Evolutionary conservation across 2,888 invertebrate species (phyloP).

Genomic region (Hypena proboscidalis): DNA sequence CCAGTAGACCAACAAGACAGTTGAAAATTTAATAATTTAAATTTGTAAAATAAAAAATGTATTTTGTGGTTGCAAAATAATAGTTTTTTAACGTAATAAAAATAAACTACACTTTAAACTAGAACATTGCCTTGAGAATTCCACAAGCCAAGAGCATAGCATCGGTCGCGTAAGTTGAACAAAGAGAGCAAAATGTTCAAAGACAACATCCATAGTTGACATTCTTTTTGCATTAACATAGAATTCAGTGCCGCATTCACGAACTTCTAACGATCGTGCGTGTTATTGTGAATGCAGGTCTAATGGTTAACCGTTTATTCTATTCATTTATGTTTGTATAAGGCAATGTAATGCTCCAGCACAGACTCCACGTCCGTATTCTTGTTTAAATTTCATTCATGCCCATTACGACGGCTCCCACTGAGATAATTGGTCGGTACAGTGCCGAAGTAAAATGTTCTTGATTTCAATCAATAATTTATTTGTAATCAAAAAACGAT

Average conservation of each 20-base stretch:
- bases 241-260: slow-evolving; percentile 36
- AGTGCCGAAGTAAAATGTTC: neutral
- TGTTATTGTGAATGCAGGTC: slow-evolving; percentile 24
- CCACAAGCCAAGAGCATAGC: neutral
- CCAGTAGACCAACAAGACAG: no score
- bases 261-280: slow-evolving; percentile 20
- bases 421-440: neutral
- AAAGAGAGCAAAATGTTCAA: slow-evolving; percentile 6
- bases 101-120: no score
- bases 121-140: neutral
- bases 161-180: slow-evolving; percentile 3
- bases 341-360: slow-evolving; percentile 23
- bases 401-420: slow-evolving; percentile 9
- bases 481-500: neutral
- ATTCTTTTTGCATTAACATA: slow-evolving; percentile 32
- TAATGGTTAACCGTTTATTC: slow-evolving; percentile 23
- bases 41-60: no score
- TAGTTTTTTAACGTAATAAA: no score
- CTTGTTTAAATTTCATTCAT: slow-evolving; percentile 16
- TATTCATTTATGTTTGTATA: slow-evolving; percentile 26
- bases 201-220: slow-evolving; percentile 20
- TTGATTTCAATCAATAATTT: no score
- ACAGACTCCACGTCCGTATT: slow-evolving; percentile 11
- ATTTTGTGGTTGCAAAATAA: no score
- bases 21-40: no score